Evolutionary conservation across 2,888 invertebrate genomes (phyloP), one percentile per base, ranked within the genome.

Genomic region (Sericinus montela): DNA sequence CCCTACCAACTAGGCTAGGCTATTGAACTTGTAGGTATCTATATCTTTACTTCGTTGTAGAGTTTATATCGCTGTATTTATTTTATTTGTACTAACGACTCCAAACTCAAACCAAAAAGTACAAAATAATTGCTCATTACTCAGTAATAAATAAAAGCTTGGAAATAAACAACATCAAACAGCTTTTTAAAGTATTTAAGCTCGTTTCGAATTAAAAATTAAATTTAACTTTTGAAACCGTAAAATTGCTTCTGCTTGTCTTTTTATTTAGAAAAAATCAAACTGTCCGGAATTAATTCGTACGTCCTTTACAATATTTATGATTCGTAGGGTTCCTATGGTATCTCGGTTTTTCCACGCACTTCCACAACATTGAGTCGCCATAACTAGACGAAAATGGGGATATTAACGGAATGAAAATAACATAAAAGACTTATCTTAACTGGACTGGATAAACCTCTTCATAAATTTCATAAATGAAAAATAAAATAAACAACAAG

Each of bases 341-440:
- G 62, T 85, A 85, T 85, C 84, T 74, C 65, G 63, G 66, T 60
- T 64, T 67, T 73, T 69, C 72, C 84, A 84, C 78, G 67, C 81
- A 73, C 72, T 85, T 84, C 81, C 84, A 65, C 73, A 69, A 81
- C 84, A 85, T 85, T 83, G 77, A 76, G 67, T 78, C 62, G 66
- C 67, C 67, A 65, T 75, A 72, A 77, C 74, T 69, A 71, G 67
- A 69, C 65, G 53, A 30, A 48, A 52, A 65, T 68, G 73, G 72
- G 73, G 73, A 74, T 70, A 74, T 63, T 68, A 65, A 69, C 64
- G 70, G 62, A 65, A 69, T 65, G 19, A 49, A 49, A 49, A 49
- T 49, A 49, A 49, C 39, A 49, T 49, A 49, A 49, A 49, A 44
- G 19, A 40, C 34, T 30, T 29, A 14, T 23, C 29, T 30, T 38